Evolutionary conservation across 2,888 invertebrate genomes (phyloP), one percentile per base, ranked within the genome.

Genomic region (Hypomecis atomaria): DNA sequence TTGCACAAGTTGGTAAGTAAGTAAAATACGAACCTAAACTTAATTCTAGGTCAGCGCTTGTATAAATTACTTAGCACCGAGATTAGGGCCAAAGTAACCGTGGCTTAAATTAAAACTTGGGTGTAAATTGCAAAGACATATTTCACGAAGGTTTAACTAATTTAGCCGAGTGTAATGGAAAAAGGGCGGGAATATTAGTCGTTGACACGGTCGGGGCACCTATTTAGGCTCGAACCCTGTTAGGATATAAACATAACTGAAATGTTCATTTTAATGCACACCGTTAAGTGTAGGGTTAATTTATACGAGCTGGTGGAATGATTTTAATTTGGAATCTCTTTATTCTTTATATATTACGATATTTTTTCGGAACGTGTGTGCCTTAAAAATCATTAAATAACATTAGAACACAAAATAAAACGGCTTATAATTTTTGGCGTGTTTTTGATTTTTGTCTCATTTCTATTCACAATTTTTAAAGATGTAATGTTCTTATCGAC

Each of bases 31-130:
- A 44, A 38, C 38, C 33, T 50, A 44, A 56, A 47, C 7, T 13
- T 8, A 49, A 50, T 59, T 63, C 43, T 63, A 54, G 62, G 53
- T 40, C 58, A 53, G 55, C 47, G 42, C 6, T 50, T 44, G 55
- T 36, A 50, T 59, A 64, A 64, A 59, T 64, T 64, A 64, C 49
- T 64, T 53, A 0, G 52, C 42, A 13, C 44, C 23, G 13, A 59
- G 64, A 64, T 59, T 64, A 64, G 55, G 59, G 55, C 50, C 44
- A 55, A 52, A 59, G 63, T 54, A 63, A 57, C 55, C 55, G 43
- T 45, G 45, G 60, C 56, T 54, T 56, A 59, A 66, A 69, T 66
- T 66, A 57, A 63, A 63, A 69, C 69, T 59, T 58, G 43, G 54
- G 57, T 58, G 64, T 66, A 62, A 64, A 69, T 69, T 65, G 59